Base-by-base conservation (phyloP, 1,140 invertebrate genomes). In the Neodiprion lecontei region DNA sequence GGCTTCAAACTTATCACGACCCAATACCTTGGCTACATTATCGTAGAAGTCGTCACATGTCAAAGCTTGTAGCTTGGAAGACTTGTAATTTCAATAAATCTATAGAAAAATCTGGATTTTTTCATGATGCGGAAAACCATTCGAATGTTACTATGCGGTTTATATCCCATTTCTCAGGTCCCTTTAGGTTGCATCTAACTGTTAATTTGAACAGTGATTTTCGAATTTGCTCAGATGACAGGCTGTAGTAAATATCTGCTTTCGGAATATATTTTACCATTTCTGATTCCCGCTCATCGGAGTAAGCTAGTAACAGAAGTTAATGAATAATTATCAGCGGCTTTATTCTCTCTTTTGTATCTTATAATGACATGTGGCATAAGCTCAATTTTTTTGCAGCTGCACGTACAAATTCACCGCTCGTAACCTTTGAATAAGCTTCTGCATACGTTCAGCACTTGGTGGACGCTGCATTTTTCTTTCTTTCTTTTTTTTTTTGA, bases 51-150 rank as follows among this genome's bases (percentile, higher is more conserved):
- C 50, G 66, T 78, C 61, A 5, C 47, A 65, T 72, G 74, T 85
- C 85, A 53, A 88, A 87, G 49, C 71, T 74, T 4, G 80, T 79
- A 49, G 85, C 81, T 76, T 86, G 81, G 77, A 40, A 85, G 67
- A 74, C 82, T 83, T 12, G 85, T 87, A 72, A 80, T 80, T 79
- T 84, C 82, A 49, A 84, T 83, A 76, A 75, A 82, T 65, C 83
- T 28, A 82, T 76, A 11, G 85, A 85, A n/a, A 86, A 75, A 9
- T 48, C 49, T 69, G 73, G 74, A 77, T 88, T 79, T 10, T 84
- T 68, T 78, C 82, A 80, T 70, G 84, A 88, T 14, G n/a, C 66
- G 50, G 67, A 68, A 70, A 85, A 83, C 85, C 88, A 88, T 40
- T 86, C 85, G 14, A 70, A 69, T 48, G 84, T 85, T 12, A 86